Evolutionary conservation across 2,113 vertebrate genomes (phyloP).

Genomic region (Nyctibius bracteatus): DNA sequence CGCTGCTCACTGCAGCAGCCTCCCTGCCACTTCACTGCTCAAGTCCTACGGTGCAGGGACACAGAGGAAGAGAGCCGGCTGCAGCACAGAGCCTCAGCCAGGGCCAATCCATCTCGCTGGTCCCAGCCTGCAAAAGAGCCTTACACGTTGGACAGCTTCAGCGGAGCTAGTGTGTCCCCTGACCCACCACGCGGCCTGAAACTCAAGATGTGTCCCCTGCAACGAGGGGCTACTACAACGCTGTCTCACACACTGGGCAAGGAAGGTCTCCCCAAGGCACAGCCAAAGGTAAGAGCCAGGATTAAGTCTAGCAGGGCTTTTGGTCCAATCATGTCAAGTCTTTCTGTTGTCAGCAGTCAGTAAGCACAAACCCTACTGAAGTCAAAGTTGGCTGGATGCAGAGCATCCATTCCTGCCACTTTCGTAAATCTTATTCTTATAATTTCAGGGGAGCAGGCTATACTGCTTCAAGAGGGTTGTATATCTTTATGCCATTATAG

Average conservation of each 20-base stretch:
- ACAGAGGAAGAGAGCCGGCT: background rate
- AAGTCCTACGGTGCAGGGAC: background rate
- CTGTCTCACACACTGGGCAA: background rate
- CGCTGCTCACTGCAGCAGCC: background rate
- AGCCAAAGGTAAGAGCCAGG: background rate
- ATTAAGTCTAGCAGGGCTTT: background rate
- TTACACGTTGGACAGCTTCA: background rate
- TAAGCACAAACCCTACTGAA: background rate
- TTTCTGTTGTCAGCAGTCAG: background rate
- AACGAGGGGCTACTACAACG: fast-evolving
- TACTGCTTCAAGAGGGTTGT: background rate
- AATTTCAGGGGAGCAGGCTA: background rate
- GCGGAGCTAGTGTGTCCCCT: background rate
- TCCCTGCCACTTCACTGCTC: background rate
- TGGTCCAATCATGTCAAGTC: background rate
- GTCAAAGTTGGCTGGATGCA: background rate
- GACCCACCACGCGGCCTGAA: fast-evolving
- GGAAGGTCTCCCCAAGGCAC: background rate
- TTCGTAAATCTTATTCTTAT: background rate
- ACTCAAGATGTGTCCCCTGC: background rate
- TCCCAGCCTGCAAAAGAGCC: background rate
- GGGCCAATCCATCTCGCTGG: background rate
- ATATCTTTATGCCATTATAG: background rate
- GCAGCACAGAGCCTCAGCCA: background rate
- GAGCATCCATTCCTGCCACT: background rate